Evolutionary conservation across 2,888 invertebrate genomes (phyloP).

Genomic region (Ectemnius cavifrons): DNA sequence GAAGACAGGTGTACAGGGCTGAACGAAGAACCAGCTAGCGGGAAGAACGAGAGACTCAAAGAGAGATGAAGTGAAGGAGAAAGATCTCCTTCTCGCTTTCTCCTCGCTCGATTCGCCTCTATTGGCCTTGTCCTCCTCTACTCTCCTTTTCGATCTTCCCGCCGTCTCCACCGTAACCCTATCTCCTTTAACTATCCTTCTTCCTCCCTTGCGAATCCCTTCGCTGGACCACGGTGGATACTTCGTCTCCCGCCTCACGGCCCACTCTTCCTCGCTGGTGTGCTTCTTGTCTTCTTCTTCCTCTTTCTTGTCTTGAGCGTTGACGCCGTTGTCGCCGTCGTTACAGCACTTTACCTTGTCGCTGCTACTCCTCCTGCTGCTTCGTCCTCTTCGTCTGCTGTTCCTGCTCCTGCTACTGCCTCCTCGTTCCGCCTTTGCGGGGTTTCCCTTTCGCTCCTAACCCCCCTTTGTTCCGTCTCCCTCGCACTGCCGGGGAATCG

Average conservation of each 20-base stretch:
- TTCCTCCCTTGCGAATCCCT: slow-evolving; percentile 9
- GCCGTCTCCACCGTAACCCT: slow-evolving; percentile 1
- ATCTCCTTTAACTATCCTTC: slow-evolving; percentile 20
- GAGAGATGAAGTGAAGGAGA: slow-evolving; percentile 21
- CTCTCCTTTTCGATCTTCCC: slow-evolving; percentile 14
- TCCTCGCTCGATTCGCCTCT: slow-evolving; percentile 53
- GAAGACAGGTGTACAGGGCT: slow-evolving; percentile 70
- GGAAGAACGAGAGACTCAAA: slow-evolving; percentile 11
- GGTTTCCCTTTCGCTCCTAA: slow-evolving; percentile 20
- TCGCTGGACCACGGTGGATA: slow-evolving; percentile 4
- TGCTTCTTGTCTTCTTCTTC: slow-evolving; percentile 26
- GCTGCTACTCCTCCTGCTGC: slow-evolving; percentile 26
- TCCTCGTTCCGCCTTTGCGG: background rate
- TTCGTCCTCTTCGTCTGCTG: slow-evolving; percentile 21
- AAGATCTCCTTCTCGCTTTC: slow-evolving; percentile 49
- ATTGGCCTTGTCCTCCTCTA: slow-evolving; percentile 40
- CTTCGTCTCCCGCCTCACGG: background rate
- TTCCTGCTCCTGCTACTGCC: slow-evolving; percentile 22
- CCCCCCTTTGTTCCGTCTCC: slow-evolving; percentile 16
- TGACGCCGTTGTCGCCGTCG: slow-evolving; percentile 44
- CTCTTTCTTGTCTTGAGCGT: slow-evolving; percentile 53
- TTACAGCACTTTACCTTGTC: slow-evolving; percentile 56
- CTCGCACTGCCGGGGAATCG: too few species aligned
- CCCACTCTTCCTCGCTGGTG: slow-evolving; percentile 8
- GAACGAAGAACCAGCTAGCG: slow-evolving; percentile 33